Evolutionary conservation across 1,140 invertebrate genomes (phyloP), one percentile per base, ranked within the genome.

Genomic region (Drosophila leontia): DNA sequence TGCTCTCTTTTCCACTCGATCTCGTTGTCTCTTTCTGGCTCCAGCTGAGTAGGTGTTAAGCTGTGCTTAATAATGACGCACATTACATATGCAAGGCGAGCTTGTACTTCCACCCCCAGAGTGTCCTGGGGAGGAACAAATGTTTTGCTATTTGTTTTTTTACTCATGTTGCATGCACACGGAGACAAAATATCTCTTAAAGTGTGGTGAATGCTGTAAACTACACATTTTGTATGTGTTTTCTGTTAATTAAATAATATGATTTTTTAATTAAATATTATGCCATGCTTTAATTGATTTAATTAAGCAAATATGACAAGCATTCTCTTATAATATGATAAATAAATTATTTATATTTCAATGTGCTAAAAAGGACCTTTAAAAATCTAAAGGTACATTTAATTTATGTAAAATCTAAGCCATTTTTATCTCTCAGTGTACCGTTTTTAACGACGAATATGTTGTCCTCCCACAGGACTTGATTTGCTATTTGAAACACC

Each of bases 71-170:
- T 84, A 78, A 80, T 84, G 83, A 80, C 68, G 71, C 42, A 82
- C 65, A 86, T 87, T 86, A 79, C 82, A 87, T 79, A 86, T 86
- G 82, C 82, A 76, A 74, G 78, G 61, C 59, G 79, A 77, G 71
- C 65, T 53, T 62, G 60, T 65, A 65, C 41, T 78, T 55, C 17
- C 23, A 7, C 5, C 23, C 63, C 42, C 35, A n/a, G 9, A 32
- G 50, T 39, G 63, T 56, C 75, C 65, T 19, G 48, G 51, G 9
- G 35, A 34, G 47, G 51, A 58, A 80, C 61, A 83, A 87, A 84
- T 88, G 85, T 75, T 50, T 51, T 55, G 50, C 60, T 81, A 84
- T 88, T 87, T 82, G 67, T 23, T 87, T 84, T 77, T 56, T 74
- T 67, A 41, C 56, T 51, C 44, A 50, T 61, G 61, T 61, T 82